Evolutionary conservation across 2,888 invertebrate species (phyloP).

Genomic region (Campopleginae sp.): DNA sequence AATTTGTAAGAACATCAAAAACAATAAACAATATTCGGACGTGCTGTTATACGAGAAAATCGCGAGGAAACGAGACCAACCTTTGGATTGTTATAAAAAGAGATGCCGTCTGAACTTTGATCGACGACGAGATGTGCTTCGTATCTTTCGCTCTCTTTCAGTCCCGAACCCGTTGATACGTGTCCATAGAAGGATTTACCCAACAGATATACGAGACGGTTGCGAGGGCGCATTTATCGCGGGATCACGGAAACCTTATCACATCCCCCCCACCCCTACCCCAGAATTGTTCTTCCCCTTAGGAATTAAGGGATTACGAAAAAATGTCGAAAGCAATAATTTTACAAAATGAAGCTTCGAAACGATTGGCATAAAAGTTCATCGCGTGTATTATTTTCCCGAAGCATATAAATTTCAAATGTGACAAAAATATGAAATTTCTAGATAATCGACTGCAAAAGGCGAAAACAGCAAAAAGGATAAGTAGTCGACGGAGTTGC

Average conservation of each 20-base stretch:
- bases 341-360: neutral
- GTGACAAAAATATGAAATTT: neutral
- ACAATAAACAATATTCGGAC: slow-evolving; percentile 26
- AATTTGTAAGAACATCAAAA: slow-evolving; percentile 17
- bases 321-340: neutral
- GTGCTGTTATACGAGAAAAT: slow-evolving; percentile 49
- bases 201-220: neutral
- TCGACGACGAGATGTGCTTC: slow-evolving; percentile 21
- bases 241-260: slow-evolving; percentile 26
- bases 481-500: too few species aligned
- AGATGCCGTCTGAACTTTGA: slow-evolving; percentile 34
- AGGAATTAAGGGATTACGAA: slow-evolving; percentile 4
- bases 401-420: neutral
- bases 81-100: slow-evolving; percentile 38
- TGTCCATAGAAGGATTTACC: neutral
- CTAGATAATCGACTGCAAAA: neutral
- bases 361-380: neutral
- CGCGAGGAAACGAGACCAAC: slow-evolving; percentile 56
- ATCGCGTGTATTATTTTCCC: neutral
- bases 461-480: neutral
- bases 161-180: slow-evolving; percentile 13
- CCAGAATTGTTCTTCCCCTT: neutral
- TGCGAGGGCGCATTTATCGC: slow-evolving; percentile 23
- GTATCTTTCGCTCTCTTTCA: neutral
- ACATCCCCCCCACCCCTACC: neutral